These are phyloP conservation scores for Nesidiocoris tenuis DNA, from an alignment of 2,888 invertebrate genomes.

Conservation along the genomic window DNA sequence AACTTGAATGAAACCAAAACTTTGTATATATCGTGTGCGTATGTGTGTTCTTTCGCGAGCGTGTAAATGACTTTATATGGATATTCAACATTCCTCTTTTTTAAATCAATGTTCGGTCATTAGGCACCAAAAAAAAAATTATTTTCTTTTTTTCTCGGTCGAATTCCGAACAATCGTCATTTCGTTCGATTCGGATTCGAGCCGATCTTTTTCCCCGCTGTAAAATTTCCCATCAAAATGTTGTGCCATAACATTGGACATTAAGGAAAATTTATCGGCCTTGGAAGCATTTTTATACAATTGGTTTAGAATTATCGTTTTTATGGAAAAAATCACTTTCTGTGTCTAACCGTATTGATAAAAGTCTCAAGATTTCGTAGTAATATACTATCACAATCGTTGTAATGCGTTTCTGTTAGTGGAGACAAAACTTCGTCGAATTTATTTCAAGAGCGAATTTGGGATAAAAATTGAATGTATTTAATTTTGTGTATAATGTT, in stretches of 20 bases:
- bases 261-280: conserved; percentile 20
- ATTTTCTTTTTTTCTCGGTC: background rate
- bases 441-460: conserved; percentile 17
- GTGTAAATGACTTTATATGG: conserved; percentile 32
- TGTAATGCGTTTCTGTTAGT: conserved; percentile 24
- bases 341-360: conserved; percentile 35
- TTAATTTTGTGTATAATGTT: conserved; percentile 38
- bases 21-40: conserved; percentile 34
- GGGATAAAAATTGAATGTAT: conserved; percentile 20
- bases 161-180: background rate
- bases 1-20: background rate
- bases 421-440: background rate
- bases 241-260: conserved; percentile 28
- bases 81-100: conserved; percentile 27
- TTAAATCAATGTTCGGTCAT: background rate
- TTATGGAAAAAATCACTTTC: conserved; percentile 17
- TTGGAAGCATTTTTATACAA: conserved; percentile 36
- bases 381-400: conserved; percentile 32
- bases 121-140: background rate
- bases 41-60: conserved; percentile 23
- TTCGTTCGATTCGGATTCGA: no score
- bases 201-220: background rate
- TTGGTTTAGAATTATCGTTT: conserved; percentile 29
- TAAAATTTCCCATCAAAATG: conserved; percentile 22
- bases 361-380: conserved; percentile 36